Percentiles rank a stretch among this genome's conserved stretches.
Evolutionary conservation across 2,113 vertebrate genomes (phyloP).

Genomic region (Halcyon malimbica): DNA sequence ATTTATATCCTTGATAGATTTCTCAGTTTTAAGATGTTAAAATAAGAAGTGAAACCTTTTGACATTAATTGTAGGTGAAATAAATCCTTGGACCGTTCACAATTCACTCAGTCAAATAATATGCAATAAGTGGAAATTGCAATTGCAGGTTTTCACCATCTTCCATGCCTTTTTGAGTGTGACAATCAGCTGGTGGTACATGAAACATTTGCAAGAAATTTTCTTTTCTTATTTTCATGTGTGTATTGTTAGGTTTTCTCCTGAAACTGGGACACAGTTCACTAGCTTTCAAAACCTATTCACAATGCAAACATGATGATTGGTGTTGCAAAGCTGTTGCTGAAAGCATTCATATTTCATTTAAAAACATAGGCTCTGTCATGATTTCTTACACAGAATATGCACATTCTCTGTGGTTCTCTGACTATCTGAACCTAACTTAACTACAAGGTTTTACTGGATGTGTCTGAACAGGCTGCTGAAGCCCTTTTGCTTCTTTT

Average conservation of each 20-base stretch:
- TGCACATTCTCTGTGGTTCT: neutral
- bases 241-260: neutral
- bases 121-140: neutral
- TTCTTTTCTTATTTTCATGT: neutral
- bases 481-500: neutral
- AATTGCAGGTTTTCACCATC: neutral
- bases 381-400: neutral
- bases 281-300: neutral
- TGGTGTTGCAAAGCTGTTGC: neutral
- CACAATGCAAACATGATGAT: neutral
- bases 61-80: neutral
- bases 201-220: neutral
- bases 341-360: neutral
- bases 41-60: neutral
- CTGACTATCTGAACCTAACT: neutral
- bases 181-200: neutral
- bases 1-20: neutral
- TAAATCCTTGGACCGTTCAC: neutral
- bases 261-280: neutral
- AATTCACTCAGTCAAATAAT: neutral
- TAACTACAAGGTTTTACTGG: neutral
- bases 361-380: neutral
- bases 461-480: neutral
- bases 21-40: neutral
- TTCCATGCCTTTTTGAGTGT: neutral